These are phyloP conservation scores for Cyprinodon variegatus DNA, from an alignment of 2,113 vertebrate genomes.

Conservation along the genomic window DNA sequence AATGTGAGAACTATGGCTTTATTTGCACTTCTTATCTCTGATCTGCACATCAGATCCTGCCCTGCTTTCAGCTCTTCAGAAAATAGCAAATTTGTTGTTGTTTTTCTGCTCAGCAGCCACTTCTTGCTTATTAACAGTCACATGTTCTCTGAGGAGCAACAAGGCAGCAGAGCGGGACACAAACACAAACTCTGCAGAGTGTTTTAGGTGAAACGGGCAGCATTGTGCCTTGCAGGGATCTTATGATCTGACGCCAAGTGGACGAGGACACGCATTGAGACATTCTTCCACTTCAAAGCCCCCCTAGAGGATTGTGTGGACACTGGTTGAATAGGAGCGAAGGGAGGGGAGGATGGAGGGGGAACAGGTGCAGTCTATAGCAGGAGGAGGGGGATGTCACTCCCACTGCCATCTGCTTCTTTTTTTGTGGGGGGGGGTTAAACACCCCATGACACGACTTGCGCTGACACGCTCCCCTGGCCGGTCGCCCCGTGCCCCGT, in stretches of 20 bases:
- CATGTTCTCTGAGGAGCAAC: slow-evolving; percentile 27
- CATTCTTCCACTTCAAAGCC: slow-evolving; percentile 80
- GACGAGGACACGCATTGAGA: slow-evolving; percentile 66
- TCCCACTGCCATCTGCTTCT: slow-evolving; percentile 81
- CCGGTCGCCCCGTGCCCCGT: slow-evolving; percentile 59
- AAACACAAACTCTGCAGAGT: slow-evolving; percentile 44
- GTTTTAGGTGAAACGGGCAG: slow-evolving; percentile 32
- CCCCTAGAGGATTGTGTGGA: slow-evolving; percentile 65
- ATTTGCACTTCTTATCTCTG: background rate
- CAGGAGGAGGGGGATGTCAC: slow-evolving; percentile 33
- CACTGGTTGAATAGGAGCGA: slow-evolving; percentile 74
- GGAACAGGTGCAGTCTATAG: slow-evolving; percentile 80
- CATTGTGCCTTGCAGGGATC: slow-evolving; percentile 41
- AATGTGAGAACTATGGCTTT: background rate
- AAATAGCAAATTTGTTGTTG: slow-evolving; percentile 30
- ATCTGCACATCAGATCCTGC: background rate
- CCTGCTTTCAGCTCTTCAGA: background rate
- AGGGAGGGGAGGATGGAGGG: slow-evolving; percentile 49
- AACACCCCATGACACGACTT: slow-evolving; percentile 75
- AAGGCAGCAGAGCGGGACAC: slow-evolving; percentile 22
- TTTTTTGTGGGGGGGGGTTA: slow-evolving; percentile 69
- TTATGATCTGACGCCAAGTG: slow-evolving; percentile 59
- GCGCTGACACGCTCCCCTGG: slow-evolving; percentile 64
- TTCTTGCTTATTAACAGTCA: slow-evolving; percentile 37
- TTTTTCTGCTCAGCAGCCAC: slow-evolving; percentile 6